Conservation (phyloP, 1,140 invertebrate genomes). For the Drosophila subpulchrella region DNA sequence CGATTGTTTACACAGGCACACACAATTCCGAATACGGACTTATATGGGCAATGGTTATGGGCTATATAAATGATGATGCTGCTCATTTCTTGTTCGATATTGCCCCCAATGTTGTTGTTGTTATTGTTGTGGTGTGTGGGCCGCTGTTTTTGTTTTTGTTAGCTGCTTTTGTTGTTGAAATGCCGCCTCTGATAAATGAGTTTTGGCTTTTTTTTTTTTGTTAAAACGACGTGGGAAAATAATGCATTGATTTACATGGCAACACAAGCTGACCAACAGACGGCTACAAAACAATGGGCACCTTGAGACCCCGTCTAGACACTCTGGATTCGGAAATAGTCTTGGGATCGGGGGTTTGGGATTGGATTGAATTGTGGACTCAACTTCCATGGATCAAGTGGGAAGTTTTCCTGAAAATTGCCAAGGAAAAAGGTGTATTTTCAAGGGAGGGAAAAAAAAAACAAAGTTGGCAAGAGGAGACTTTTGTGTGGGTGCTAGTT, state of each 20-base stretch:
- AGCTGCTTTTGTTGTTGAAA: slow-evolving; percentile 66
- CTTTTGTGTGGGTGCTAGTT: background rate
- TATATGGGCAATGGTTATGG: slow-evolving; percentile 43
- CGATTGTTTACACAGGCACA: slow-evolving; percentile 33
- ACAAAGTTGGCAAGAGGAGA: background rate
- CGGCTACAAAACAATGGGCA: slow-evolving; percentile 27
- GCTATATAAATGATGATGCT: slow-evolving; percentile 72
- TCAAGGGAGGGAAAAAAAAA: background rate
- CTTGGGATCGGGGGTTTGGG: slow-evolving; percentile 2
- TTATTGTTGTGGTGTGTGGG: slow-evolving; percentile 55
- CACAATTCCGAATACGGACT: background rate
- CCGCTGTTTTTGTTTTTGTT: slow-evolving; percentile 24
- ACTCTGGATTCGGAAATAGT: slow-evolving; percentile 7
- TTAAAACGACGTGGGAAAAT: slow-evolving; percentile 76
- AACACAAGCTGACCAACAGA: slow-evolving; percentile 17
- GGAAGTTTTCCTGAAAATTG: slow-evolving; percentile 5
- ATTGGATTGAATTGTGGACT: slow-evolving; percentile 8
- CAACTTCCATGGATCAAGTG: slow-evolving; percentile 17
- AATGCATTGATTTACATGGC: slow-evolving; percentile 70
- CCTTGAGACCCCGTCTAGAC: slow-evolving; percentile 36
- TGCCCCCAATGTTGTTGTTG: slow-evolving; percentile 28
- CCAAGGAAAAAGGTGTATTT: background rate
- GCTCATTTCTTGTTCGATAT: slow-evolving; percentile 69
- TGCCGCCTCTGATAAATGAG: slow-evolving; percentile 74
- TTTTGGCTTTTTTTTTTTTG: slow-evolving; percentile 65